Base-by-base conservation (phyloP, 2,888 invertebrate species). In the Lampropteryx suffumata region DNA sequence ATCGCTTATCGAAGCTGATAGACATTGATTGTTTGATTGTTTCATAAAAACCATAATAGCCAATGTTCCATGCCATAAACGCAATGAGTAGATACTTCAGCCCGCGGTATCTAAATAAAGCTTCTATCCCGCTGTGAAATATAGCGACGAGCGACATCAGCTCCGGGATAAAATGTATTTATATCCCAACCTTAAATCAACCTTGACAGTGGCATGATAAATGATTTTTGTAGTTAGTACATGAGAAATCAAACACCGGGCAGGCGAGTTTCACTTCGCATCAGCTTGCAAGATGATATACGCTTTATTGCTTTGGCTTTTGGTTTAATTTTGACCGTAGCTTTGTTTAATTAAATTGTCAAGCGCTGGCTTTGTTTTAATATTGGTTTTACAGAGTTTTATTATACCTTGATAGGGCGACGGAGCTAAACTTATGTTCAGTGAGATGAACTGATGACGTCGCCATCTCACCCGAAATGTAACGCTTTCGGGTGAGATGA, bases 131-230 rank as follows among this genome's bases (percentile, higher is more conserved):
- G 59, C 57, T 64, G 71, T 75, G 68, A 78, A 69, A 76, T 71
- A 76, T 69, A 66, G 69, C 73, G 59, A 61, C 70, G 67, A 64
- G 63, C 76, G 75, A 78, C 77, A 79, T 62, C 64, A 70, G 72
- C 72, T 68, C 73, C 53, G 61, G 63, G 59, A 67, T 66, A 39
- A 63, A 69, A 60, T 51, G 67, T 87, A 88, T 87, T 86, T 83
- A 82, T 87, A 86, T 59, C 79, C 57, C 70, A 85, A 89, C 89
- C 88, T 89, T 87, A 87, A 84, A 87, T 86, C 82, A 84, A 88
- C 89, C 89, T 89, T 89, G 89, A 87, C 88, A 88, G 81, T 84
- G 83, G 71, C 76, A 83, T 86, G 85, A 85, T 82, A 83, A 82
- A 85, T 82, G 69, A 72, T 73, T 72, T 36, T 26, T 46, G 14